Evolutionary conservation across 2,113 vertebrate genomes (phyloP), one percentile per base, ranked within the genome.

Genomic region (Equus przewalskii): DNA sequence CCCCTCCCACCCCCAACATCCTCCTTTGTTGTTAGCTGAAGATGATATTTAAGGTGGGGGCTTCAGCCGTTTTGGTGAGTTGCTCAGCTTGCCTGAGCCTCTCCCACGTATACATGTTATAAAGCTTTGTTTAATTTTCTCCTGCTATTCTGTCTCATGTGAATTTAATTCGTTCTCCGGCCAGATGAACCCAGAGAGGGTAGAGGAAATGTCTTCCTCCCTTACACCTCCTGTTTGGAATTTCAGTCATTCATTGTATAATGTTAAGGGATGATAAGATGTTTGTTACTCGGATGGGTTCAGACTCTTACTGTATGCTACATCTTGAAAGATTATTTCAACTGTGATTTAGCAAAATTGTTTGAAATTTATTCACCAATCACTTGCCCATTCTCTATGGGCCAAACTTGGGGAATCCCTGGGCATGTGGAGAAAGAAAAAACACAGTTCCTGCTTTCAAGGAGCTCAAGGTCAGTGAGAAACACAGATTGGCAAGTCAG

Each of bases 321-420:
- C 92, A 58, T 76, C 79, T 96, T 95, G 94, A 95, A 80, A 73
- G 89, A 56, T 96, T 41, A 91, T 95, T 65, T 95, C 75, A 72
- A 92, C 72, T 76, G 81, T 84, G 81, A 92, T 81, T 80, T 78
- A 94, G 75, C 65, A 94, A 62, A 28, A 69, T 69, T 84, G 79
- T 51, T 56, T 84, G 81, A 51, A 86, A 58, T 62, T 67, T 78
- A 60, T 16, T 96, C 46, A 69, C 69, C 14, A 75, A 44, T 44
- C 33, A 56, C 51, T 64, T 83, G 18, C 26, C 12, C 21, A 10
- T 54, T 86, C 65, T 78, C 24, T 36, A 0, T 33, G 83, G 67
- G 49, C 36, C 51, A 79, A 18, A 7, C 19, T 78, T 60, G 7
- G 26, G 28, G 73, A 92, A 62, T 80, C 36, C 11, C 75, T 41